phyloP scores from a whole-genome alignment of 2,888 invertebrate genomes.

The Andrena minutula region DNA sequence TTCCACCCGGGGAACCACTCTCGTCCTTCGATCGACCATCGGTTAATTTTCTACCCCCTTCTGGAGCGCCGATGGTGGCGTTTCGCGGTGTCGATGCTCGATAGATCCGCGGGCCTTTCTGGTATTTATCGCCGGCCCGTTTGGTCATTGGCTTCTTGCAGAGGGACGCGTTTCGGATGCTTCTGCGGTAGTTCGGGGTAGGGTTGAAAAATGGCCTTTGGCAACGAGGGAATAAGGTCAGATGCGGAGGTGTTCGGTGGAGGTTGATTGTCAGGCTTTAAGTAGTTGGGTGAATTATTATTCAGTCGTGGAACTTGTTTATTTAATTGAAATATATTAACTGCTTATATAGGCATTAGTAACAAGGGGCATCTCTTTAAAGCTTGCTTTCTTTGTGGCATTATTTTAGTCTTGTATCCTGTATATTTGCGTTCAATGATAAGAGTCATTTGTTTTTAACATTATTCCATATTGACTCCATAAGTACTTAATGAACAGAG shows the following conservation, averaged over 20 bases:
- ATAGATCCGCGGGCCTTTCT: not conserved
- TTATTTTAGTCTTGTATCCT: too few species aligned
- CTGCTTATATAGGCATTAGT: too few species aligned
- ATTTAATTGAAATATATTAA: too few species aligned
- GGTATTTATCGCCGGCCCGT: not conserved
- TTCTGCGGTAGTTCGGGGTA: too few species aligned
- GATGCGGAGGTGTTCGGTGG: not conserved
- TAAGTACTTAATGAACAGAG: too few species aligned
- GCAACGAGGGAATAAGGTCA: not conserved
- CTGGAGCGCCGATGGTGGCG: conserved; percentile 10
- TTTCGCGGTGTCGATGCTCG: not conserved
- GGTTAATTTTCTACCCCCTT: conserved; percentile 53
- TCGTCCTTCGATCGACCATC: conserved; percentile 27
- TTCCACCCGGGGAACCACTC: conserved; percentile 14
- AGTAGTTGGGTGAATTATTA: not conserved
- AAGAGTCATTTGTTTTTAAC: too few species aligned
- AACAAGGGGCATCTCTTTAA: too few species aligned
- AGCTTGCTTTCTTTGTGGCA: too few species aligned
- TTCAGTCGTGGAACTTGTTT: too few species aligned
- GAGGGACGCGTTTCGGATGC: not conserved
- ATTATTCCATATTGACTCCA: too few species aligned
- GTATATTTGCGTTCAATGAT: too few species aligned
- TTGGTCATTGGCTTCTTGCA: not conserved
- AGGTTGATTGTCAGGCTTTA: not conserved
- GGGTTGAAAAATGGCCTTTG: not conserved